phyloP scores from a whole-genome alignment of 1,140 invertebrate genomes.

The Drosophila orena region DNA sequence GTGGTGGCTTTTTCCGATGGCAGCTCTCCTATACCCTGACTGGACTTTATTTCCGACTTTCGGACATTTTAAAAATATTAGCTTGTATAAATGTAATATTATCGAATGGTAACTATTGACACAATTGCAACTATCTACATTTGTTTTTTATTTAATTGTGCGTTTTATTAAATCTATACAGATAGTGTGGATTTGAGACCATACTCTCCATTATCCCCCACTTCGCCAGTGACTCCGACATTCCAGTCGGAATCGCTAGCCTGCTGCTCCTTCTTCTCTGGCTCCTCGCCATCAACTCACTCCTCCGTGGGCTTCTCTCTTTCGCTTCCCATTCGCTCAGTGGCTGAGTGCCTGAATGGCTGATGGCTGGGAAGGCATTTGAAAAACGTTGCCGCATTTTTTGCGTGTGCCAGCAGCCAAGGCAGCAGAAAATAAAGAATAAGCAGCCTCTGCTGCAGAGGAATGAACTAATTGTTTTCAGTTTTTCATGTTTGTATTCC shows the following conservation, averaged over 20 bases:
- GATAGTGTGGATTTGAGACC: too few species aligned
- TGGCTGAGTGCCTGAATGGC: too few species aligned
- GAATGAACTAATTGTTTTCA: constrained; percentile 67
- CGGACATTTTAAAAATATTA: too few species aligned
- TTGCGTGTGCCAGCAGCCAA: constrained; percentile 51
- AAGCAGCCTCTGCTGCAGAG: constrained; percentile 4
- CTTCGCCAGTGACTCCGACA: constrained; percentile 18
- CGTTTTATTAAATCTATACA: background rate
- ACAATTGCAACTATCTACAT: too few species aligned
- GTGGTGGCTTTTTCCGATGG: background rate
- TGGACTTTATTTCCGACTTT: too few species aligned
- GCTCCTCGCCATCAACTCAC: background rate
- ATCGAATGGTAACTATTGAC: background rate
- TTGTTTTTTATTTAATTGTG: too few species aligned
- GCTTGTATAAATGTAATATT: background rate
- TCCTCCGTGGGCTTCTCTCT: background rate
- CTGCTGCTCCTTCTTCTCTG: background rate
- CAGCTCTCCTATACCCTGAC: background rate
- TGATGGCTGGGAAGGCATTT: constrained; percentile 64
- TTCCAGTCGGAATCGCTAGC: constrained; percentile 1
- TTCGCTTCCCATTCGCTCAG: background rate
- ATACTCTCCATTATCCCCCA: background rate
- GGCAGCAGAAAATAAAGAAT: constrained; percentile 4
- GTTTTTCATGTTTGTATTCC: constrained; percentile 12
- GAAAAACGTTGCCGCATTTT: constrained; percentile 80